phyloP scores from a whole-genome alignment of 2,888 invertebrate genomes.

The Andrena trimmerana region DNA sequence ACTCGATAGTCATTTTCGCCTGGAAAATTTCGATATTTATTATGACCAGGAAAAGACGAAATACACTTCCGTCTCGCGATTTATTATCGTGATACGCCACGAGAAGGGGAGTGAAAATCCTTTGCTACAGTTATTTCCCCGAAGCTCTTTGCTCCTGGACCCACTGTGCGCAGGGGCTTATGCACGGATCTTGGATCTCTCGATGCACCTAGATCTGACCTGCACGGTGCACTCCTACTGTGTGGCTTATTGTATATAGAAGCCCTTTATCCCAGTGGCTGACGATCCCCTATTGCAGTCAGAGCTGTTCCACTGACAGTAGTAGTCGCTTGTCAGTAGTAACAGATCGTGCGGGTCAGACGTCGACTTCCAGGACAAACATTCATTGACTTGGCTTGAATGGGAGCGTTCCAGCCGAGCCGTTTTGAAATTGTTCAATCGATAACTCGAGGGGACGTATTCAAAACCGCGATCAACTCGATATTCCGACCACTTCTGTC shows the following conservation, averaged over 20 bases:
- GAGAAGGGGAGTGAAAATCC: background rate
- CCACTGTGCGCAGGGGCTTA: background rate
- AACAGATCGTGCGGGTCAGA: conserved; percentile 47
- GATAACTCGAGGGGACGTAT: conserved; percentile 20
- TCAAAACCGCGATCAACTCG: background rate
- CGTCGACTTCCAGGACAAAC: conserved; percentile 25
- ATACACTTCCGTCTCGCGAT: background rate
- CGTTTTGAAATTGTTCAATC: conserved; percentile 28
- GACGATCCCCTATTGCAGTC: conserved; percentile 32
- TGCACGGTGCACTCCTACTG: background rate
- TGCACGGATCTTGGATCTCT: conserved; percentile 9
- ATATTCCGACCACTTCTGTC: background rate
- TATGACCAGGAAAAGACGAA: background rate
- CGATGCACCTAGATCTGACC: background rate
- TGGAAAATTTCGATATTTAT: conserved; percentile 29
- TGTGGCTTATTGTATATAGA: conserved; percentile 34
- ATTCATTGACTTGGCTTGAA: conserved; percentile 37
- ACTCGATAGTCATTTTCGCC: conserved; percentile 16
- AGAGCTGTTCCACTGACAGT: conserved; percentile 32
- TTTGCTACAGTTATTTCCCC: conserved; percentile 3
- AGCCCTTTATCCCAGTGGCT: conserved; percentile 38
- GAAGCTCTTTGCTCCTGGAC: background rate
- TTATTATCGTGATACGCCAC: background rate
- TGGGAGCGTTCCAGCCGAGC: background rate
- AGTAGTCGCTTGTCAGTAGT: conserved; percentile 37